Evolutionary conservation across 37 sponge, comb jelly and placozoan species (phyloP).

Genomic region (Oopsacas minuta): DNA sequence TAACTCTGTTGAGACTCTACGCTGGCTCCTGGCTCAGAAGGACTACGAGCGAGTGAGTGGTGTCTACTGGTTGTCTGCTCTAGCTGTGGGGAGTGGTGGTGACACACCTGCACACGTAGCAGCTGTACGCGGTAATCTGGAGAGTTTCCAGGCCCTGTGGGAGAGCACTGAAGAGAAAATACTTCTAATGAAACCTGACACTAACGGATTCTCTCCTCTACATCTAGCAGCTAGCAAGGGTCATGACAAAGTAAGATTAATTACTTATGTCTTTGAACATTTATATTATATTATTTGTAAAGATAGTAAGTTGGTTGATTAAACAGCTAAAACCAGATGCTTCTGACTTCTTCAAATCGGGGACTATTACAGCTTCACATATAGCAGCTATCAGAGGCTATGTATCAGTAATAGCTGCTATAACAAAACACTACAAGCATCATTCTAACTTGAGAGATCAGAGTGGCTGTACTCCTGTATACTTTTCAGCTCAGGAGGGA

Average conservation of each 20-base stretch:
- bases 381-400: background rate
- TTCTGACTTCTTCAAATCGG: background rate
- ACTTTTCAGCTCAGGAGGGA: constrained; percentile 7
- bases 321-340: constrained; percentile 12
- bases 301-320: background rate
- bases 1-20: background rate
- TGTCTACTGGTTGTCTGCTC: background rate
- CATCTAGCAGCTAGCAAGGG: constrained; percentile 8
- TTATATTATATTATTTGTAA: background rate
- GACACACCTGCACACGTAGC: background rate
- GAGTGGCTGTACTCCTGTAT: background rate
- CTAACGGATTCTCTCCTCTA: constrained; percentile 10
- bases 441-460: background rate
- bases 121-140: background rate
- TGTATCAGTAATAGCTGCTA: background rate
- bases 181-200: background rate
- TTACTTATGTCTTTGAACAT: background rate
- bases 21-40: constrained; percentile 13
- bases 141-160: background rate
- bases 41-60: background rate
- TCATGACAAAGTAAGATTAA: background rate
- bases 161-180: background rate
- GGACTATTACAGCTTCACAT: background rate
- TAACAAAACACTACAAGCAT: background rate
- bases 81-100: background rate